A percentile compares a stretch with the other conserved stretches of the same genome.
Evolutionary conservation across 2,888 invertebrate species (phyloP).

Genomic region (Actias luna): DNA sequence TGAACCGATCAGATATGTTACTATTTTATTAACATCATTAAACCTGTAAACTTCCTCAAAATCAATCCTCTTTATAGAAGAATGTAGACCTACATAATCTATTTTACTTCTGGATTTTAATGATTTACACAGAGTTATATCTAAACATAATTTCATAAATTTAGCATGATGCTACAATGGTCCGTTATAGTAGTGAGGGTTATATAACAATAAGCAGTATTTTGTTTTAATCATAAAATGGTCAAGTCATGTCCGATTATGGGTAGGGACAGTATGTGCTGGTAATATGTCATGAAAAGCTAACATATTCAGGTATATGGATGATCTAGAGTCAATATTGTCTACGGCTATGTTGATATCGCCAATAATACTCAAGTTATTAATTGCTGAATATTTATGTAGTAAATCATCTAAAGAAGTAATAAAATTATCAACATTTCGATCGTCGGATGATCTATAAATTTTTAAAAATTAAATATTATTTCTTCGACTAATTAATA

Average conservation of each 20-base stretch:
- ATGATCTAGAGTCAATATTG: neutral
- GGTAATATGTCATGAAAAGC: neutral
- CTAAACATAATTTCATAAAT: no score
- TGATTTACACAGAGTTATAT: no score
- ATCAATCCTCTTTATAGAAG: no score
- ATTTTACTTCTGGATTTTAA: no score
- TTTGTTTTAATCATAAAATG: no score
- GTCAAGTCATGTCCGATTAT: neutral
- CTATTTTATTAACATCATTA: no score
- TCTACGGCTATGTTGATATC: neutral
- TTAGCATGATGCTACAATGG: no score
- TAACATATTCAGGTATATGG: neutral
- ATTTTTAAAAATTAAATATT: neutral
- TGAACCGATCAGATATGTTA: no score
- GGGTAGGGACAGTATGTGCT: neutral
- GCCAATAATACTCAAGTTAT: neutral
- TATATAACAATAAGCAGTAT: no score
- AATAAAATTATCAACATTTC: neutral
- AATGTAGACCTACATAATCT: no score
- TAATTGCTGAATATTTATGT: neutral
- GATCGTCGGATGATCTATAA: neutral
- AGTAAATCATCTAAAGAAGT: neutral
- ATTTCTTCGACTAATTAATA: neutral
- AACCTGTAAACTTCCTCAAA: no score
- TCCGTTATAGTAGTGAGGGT: no score